A percentile compares a stretch with the other conserved stretches of the same genome.
Evolutionary conservation across 2,113 vertebrate genomes (phyloP).

Genomic region (Plotosus lineatus): DNA sequence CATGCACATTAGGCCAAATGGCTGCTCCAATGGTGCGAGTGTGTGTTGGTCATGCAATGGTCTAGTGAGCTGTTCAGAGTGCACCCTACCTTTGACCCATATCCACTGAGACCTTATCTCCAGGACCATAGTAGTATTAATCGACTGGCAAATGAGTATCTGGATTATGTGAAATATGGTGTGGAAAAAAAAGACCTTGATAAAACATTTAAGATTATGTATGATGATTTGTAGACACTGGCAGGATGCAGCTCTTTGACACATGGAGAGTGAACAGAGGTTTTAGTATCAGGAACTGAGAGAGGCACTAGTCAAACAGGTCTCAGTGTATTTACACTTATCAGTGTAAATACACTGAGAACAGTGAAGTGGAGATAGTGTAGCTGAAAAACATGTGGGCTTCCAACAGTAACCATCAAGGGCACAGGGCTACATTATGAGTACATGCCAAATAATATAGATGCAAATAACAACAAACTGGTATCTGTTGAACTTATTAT

Average conservation of each 20-base stretch:
- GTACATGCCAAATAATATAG: neutral
- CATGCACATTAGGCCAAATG: no score
- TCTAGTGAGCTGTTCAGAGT: no score
- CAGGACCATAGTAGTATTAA: no score
- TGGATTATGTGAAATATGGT: neutral
- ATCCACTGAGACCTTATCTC: no score
- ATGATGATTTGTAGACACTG: neutral
- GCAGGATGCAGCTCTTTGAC: neutral
- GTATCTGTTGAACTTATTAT: neutral
- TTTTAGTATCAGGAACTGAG: neutral
- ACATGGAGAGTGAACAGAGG: neutral
- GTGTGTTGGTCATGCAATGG: no score
- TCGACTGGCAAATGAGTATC: no score
- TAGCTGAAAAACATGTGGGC: neutral
- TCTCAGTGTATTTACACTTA: no score
- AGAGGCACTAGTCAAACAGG: neutral
- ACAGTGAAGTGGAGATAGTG: neutral
- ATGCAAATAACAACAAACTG: neutral
- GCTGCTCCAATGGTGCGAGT: no score
- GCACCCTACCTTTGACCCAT: no score
- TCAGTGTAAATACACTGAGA: conserved; percentile 7
- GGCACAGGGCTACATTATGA: neutral
- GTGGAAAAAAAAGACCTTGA: neutral
- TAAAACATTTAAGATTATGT: neutral
- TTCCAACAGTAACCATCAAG: neutral